These are phyloP conservation scores for Smithornis capensis DNA, from an alignment of 2,113 vertebrate genomes.

Conservation along the genomic window DNA sequence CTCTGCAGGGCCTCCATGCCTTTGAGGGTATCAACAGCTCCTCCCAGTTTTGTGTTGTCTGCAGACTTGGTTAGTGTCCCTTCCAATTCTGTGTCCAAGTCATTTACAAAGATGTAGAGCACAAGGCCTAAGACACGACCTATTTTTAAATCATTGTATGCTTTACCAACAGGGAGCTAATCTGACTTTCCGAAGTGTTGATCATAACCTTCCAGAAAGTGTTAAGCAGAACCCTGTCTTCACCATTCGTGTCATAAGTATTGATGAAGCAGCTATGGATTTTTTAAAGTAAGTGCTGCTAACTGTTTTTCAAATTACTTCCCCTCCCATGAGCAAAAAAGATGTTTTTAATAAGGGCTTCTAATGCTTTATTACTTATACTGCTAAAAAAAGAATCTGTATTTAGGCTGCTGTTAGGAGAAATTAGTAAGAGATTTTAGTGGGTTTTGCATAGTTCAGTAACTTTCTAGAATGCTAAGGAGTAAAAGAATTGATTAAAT, in stretches of 20 bases:
- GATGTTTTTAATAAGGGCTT: neutral
- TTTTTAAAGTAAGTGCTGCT: conserved; percentile 72
- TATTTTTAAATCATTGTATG: neutral
- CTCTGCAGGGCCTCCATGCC: neutral
- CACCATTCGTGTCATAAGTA: conserved; percentile 72
- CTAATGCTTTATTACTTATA: neutral
- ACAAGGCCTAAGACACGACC: neutral
- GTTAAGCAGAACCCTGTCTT: conserved; percentile 72
- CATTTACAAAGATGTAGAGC: neutral
- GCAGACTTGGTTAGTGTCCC: neutral
- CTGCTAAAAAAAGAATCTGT: neutral
- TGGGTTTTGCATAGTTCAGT: neutral
- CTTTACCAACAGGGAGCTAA: conserved; percentile 75
- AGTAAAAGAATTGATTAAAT: neutral
- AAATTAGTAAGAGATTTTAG: neutral
- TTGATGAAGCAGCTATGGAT: conserved; percentile 74
- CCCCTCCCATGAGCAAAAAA: neutral
- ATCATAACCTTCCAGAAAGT: conserved; percentile 77
- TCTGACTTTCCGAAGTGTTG: conserved; percentile 75
- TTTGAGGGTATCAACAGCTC: neutral
- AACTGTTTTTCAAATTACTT: neutral
- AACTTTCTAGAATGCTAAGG: neutral
- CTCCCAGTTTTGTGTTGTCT: neutral
- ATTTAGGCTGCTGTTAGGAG: neutral
- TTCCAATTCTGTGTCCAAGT: neutral